A percentile compares a stretch with the other conserved stretches of the same genome.
phyloP scores from a whole-genome alignment of 2,797 vertebrate species.

The Gymnopithys bicolor region DNA sequence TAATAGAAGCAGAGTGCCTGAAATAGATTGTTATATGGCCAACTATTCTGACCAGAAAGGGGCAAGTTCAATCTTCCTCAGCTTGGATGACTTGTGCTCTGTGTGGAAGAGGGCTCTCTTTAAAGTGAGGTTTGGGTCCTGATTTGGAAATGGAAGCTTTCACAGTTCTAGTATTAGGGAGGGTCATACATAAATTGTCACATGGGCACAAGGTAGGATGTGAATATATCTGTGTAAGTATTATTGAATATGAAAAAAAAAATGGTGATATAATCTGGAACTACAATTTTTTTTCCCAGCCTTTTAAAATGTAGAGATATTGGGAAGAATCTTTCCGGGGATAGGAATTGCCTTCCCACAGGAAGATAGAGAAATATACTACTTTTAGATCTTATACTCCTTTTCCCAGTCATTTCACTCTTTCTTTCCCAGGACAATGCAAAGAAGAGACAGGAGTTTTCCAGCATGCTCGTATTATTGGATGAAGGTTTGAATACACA shows the following conservation, averaged over 20 bases:
- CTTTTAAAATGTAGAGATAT: not conserved
- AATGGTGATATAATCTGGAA: not conserved
- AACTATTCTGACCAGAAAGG: not conserved
- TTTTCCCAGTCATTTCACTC: not conserved
- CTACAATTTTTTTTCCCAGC: not conserved
- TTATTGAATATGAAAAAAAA: not conserved
- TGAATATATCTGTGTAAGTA: not conserved
- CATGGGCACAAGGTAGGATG: not conserved
- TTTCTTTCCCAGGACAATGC: not conserved
- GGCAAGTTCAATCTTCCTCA: not conserved
- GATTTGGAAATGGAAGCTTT: not conserved
- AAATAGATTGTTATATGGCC: not conserved
- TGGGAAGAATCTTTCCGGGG: not conserved
- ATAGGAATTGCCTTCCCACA: not conserved
- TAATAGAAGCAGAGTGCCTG: not conserved
- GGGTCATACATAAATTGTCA: not conserved
- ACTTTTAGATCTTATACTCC: not conserved
- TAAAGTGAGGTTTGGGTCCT: not conserved
- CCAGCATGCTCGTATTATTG: not conserved
- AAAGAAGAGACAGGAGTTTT: not conserved
- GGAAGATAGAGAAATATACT: not conserved
- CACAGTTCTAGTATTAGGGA: not conserved
- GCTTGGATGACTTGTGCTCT: rapidly evolving
- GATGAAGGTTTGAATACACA: not conserved
- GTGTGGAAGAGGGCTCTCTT: not conserved